Base-by-base conservation (phyloP, 1,140 invertebrate species). In the Nephotettix cincticeps region DNA sequence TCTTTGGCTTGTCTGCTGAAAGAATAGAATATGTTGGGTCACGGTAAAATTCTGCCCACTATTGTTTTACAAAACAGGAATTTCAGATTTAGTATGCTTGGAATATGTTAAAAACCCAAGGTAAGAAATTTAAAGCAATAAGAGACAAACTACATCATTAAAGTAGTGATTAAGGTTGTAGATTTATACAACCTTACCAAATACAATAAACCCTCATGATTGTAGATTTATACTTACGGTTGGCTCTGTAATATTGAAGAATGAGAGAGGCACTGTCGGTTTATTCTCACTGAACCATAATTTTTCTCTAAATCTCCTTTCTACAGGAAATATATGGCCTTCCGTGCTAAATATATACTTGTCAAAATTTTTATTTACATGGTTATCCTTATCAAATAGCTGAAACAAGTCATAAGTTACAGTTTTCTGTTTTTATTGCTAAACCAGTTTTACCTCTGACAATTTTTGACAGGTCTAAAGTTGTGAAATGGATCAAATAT, bases 331-430 rank as follows among this genome's bases (percentile, higher is more conserved):
- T 19, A 90, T 74, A 75, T 91, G 90, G 1, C 89, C 90, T 78
- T 91, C 88, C 6, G 90, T 91, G 4, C 85, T 88, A 76, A 91
- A 91, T 13, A 91, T 71, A 75, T 87, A 88, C 23, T 82, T 77
- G 23, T 83, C 81, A 43, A 83, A 81, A 40, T 87, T 77, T 66
- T 81, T 81, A 78, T 91, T 91, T 0, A 90, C 74, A 65, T 86
- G 85, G 79, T 91, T 89, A 54, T 88, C 84, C 69, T 81, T 80
- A 77, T 91, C 89, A 82, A 91, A 91, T 25, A 91, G 77, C 89
- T 90, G 79, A 56, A 82, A 83, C 14, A 67, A 71, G 17, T n/a
- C n/a, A n/a, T n/a, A 43, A 40, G 19, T 36, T 23, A 21, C n/a
- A 9, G 29, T 23, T n/a, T 23, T 11, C 25, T 30, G 25, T 11